Percentiles rank a stretch among this genome's conserved stretches.
phyloP scores from a whole-genome alignment of 2,113 vertebrate species.

The Megaptera novaeangliae region DNA sequence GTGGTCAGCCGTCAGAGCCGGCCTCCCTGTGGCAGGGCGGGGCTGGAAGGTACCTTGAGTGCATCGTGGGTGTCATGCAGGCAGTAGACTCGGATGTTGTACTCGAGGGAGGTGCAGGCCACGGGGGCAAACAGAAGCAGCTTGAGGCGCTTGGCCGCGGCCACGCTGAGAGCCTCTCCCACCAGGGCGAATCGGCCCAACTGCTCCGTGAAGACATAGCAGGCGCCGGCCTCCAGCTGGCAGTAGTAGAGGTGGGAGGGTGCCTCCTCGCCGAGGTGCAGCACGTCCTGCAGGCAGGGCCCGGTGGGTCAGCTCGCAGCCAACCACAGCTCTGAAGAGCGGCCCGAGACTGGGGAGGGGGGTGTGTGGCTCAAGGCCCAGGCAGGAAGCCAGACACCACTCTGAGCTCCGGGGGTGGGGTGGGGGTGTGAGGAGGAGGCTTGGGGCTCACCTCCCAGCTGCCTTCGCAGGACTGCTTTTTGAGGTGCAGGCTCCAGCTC shows the following conservation, averaged over 20 bases:
- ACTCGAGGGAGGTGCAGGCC: slow-evolving; percentile 95
- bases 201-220: slow-evolving; percentile 95
- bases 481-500: slow-evolving; percentile 96
- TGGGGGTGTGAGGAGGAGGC: background rate
- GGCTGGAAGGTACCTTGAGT: slow-evolving; percentile 86
- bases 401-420: background rate
- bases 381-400: background rate
- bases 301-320: background rate
- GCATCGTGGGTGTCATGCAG: slow-evolving; percentile 96
- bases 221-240: slow-evolving; percentile 94
- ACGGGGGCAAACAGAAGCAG: slow-evolving; percentile 94
- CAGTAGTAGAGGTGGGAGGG: slow-evolving; percentile 94
- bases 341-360: background rate
- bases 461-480: slow-evolving; percentile 97
- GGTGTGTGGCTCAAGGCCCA: background rate
- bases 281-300: slow-evolving; percentile 86
- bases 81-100: slow-evolving; percentile 97
- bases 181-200: slow-evolving; percentile 95
- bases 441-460: slow-evolving; percentile 92
- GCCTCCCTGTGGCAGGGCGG: background rate
- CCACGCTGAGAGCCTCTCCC: slow-evolving; percentile 97
- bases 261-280: slow-evolving; percentile 92
- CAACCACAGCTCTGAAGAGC: background rate
- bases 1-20: background rate
- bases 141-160: slow-evolving; percentile 94